These are phyloP conservation scores for Haliclona indistincta DNA, from an alignment of 37 sponge, comb jelly and placozoan species.

Conservation along the genomic window DNA sequence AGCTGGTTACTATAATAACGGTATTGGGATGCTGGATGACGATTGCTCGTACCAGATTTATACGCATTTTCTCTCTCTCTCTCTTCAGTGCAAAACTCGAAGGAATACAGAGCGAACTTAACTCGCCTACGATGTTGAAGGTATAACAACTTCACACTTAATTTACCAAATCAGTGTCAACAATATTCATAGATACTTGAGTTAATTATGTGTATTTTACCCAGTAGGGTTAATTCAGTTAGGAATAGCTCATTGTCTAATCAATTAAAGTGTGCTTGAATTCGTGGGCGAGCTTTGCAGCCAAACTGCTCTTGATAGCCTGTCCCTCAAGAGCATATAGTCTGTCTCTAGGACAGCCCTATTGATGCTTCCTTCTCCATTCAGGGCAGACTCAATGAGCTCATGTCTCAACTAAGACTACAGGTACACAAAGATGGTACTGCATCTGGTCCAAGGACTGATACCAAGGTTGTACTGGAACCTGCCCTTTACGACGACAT, in stretches of 20 bases:
- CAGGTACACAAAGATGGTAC: slow-evolving; percentile 73
- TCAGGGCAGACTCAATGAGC: slow-evolving; percentile 91
- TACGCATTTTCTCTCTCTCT: neutral
- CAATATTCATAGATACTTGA: neutral
- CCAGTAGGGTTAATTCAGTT: neutral
- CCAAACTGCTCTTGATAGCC: neutral
- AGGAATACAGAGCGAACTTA: slow-evolving; percentile 80
- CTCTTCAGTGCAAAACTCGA: slow-evolving; percentile 74
- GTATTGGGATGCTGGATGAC: too few relatives aligned
- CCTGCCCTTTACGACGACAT: slow-evolving; percentile 56
- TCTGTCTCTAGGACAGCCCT: too few relatives aligned
- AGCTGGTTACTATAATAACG: too few relatives aligned
- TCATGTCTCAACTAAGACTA: slow-evolving; percentile 87
- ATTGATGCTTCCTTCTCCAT: too few relatives aligned
- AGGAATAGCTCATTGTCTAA: too few relatives aligned
- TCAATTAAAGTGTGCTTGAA: neutral
- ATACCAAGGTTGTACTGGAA: slow-evolving; percentile 50
- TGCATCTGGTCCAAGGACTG: slow-evolving; percentile 26
- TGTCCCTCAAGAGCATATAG: neutral
- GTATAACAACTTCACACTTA: slow-evolving; percentile 24
- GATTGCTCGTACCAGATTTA: neutral
- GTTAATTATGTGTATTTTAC: too few relatives aligned
- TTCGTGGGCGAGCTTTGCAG: neutral
- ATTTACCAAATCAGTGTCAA: neutral
- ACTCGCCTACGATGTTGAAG: slow-evolving; percentile 92